Evolutionary conservation across 2,888 invertebrate genomes (phyloP), one percentile per base, ranked within the genome.

Genomic region (Brachyptera risi): DNA sequence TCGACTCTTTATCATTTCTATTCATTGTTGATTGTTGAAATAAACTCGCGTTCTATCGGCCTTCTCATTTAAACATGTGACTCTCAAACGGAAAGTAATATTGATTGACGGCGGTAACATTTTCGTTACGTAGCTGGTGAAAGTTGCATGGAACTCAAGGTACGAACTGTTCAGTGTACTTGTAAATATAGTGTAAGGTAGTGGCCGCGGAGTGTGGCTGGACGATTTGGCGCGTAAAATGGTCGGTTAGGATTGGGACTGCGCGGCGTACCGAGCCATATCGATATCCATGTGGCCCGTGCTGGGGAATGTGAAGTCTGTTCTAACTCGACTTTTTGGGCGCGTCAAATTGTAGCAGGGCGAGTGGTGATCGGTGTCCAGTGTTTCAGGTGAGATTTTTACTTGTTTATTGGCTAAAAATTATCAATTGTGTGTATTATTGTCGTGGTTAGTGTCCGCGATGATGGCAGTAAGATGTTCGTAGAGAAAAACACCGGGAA

Each of bases 221-320:
- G 7, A 31, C 31, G 31, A 7, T 31, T 23, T 47, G 47, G 47
- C 47, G 47, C 23, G 47, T 21, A 47, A 47, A 24, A n/a, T n/a
- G 47, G 3, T 15, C 5, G 2, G 24, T 2, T 2, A 21, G 24
- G 21, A 11, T 47, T 63, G 63, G 61, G 63, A 58, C 57, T 56
- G 63, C 63, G 63, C 63, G 63, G 23, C n/a, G 38, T 49, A 37
- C 38, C 56, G 63, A 50, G 54, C 11, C 37, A 63, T 56, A 38
- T 54, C 63, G 63, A 57, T 63, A 63, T 58, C 61, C 63, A 63
- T 63, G 63, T 63, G 63, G 54, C 23, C 35, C 35, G 35, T 35
- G 54, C 21, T 54, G 35, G 31, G 54, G 35, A 54, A 54, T 54
- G 37, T 17, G 24, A n/a, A 21, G 23, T 11, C 24, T 21, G 47